These are phyloP conservation scores for Eustalomyia histrio DNA, from an alignment of 2,888 invertebrate species.

Conservation along the genomic window DNA sequence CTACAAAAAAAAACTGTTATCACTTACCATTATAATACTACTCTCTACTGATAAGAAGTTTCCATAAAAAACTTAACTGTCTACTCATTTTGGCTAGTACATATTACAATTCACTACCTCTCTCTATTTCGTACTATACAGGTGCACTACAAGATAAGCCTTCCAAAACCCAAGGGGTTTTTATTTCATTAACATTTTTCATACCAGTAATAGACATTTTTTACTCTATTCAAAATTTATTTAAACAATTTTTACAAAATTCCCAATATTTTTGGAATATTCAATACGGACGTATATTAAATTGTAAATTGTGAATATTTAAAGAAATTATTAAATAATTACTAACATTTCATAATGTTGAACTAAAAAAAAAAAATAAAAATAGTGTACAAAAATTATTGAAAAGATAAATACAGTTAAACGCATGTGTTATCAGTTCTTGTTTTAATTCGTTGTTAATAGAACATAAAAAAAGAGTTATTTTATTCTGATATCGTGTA, in stretches of 20 bases:
- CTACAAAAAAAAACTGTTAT: conserved; percentile 39
- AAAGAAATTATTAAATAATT: neutral
- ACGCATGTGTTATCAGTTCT: conserved; percentile 46
- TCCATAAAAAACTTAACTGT: neutral
- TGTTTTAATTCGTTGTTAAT: conserved; percentile 24
- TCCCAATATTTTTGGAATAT: neutral
- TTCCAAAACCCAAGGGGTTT: neutral
- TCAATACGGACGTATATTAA: neutral
- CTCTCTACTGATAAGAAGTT: neutral
- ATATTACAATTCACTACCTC: conserved; percentile 1
- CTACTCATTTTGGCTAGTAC: neutral
- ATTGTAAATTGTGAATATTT: neutral
- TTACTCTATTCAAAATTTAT: conserved; percentile 1
- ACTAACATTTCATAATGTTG: neutral
- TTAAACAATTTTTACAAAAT: neutral
- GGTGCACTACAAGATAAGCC: conserved; percentile 25
- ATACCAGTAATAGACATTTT: conserved; percentile 18
- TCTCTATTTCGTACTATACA: conserved; percentile 8
- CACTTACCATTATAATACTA: conserved; percentile 45
- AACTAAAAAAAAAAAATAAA: neutral
- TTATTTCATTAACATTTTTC: conserved; percentile 9
- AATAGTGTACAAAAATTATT: neutral
- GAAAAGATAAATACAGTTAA: conserved; percentile 46
- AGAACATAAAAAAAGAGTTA: conserved; percentile 15
- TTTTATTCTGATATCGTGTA: conserved; percentile 23